Evolutionary conservation across 2,888 invertebrate species (phyloP).

Genomic region (Lamellibrachia satsuma): DNA sequence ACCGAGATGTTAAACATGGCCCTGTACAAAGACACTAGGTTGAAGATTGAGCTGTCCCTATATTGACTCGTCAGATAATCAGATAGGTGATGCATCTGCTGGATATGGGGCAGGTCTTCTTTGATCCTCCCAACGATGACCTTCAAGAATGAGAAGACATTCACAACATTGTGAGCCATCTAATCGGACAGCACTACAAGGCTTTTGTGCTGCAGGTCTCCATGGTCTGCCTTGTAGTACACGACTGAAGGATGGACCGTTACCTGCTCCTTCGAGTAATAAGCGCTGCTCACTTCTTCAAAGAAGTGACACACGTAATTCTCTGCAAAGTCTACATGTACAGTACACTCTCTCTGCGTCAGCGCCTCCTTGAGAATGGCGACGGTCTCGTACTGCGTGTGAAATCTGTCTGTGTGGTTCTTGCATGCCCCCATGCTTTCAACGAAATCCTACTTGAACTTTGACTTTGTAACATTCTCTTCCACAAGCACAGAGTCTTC

Average conservation of each 20-base stretch:
- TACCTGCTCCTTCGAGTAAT: constrained; percentile 6
- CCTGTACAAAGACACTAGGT: too few species aligned
- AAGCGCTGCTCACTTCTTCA: constrained; percentile 14
- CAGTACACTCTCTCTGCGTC: neutral
- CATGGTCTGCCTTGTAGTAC: too few species aligned
- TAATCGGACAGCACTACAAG: neutral
- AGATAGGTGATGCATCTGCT: constrained; percentile 14
- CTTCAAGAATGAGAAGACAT: neutral
- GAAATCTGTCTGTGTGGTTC: neutral
- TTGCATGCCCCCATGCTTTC: neutral
- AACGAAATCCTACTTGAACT: neutral
- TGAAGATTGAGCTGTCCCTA: neutral
- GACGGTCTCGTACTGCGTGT: neutral
- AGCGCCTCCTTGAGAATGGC: neutral
- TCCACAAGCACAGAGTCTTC: too few species aligned
- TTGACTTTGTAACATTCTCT: neutral
- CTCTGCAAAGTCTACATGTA: constrained; percentile 14
- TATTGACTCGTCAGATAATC: constrained; percentile 3
- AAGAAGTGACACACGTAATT: constrained; percentile 20
- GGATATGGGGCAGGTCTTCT: neutral
- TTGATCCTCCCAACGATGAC: neutral
- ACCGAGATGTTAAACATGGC: too few species aligned
- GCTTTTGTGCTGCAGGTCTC: too few species aligned
- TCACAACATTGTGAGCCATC: constrained; percentile 1
- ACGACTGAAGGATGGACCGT: too few species aligned